Conservation (phyloP, 2,113 vertebrate species). For the Hippocampus abdominalis region DNA sequence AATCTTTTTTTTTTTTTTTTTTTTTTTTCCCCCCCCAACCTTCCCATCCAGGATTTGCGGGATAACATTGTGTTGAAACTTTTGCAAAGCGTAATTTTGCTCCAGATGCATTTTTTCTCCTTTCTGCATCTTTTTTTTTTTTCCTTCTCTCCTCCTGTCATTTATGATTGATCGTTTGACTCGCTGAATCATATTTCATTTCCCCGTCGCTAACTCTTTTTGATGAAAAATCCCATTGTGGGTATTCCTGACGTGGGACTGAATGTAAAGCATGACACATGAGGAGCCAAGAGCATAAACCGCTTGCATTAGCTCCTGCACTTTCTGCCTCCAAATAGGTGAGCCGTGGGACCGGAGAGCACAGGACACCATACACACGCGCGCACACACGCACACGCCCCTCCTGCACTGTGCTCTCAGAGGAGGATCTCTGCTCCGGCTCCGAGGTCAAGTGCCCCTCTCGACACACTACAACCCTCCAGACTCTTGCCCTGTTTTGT, state of each 20-base stretch:
- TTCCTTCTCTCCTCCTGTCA: neutral
- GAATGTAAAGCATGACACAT: conserved; percentile 61
- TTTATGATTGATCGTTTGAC: conserved; percentile 20
- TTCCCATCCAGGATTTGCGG: conserved; percentile 12
- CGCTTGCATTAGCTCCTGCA: conserved; percentile 46
- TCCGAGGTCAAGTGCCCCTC: conserved; percentile 60
- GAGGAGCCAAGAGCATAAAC: conserved; percentile 23
- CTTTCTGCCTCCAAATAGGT: conserved; percentile 50
- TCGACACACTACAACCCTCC: conserved; percentile 54
- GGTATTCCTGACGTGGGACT: conserved; percentile 44
- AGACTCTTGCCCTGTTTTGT: conserved; percentile 44
- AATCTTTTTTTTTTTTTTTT: conserved; percentile 28
- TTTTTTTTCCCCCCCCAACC: neutral
- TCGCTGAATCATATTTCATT: conserved; percentile 22
- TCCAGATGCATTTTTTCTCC: conserved; percentile 51
- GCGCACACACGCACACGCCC: neutral
- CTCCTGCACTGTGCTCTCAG: conserved; percentile 48
- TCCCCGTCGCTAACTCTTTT: conserved; percentile 21
- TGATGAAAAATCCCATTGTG: conserved; percentile 30
- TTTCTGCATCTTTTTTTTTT: neutral
- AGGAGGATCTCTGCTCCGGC: conserved; percentile 50
- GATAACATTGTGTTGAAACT: conserved; percentile 33
- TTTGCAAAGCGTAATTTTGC: conserved; percentile 35
- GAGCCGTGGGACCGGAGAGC: conserved; percentile 28
- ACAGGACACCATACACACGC: conserved; percentile 26